Evolutionary conservation across 2,888 invertebrate genomes (phyloP).

Genomic region (Dryobotodes eremita): DNA sequence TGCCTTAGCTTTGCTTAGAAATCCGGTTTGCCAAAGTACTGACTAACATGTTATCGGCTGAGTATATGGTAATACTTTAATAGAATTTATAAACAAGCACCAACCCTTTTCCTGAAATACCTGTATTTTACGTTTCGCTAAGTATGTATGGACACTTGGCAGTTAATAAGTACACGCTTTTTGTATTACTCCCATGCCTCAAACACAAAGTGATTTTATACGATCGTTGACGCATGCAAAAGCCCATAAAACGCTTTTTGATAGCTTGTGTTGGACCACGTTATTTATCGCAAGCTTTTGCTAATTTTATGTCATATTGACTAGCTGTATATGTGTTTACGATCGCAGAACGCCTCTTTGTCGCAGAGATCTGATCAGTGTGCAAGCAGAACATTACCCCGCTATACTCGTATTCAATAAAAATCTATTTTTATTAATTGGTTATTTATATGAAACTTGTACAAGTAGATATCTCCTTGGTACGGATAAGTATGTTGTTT

Average conservation of each 20-base stretch:
- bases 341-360: not conserved
- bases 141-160: slow-evolving; percentile 18
- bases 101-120: not conserved
- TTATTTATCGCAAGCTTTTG: slow-evolving; percentile 15
- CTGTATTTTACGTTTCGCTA: not conserved
- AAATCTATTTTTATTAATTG: slow-evolving; percentile 3
- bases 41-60: not conserved
- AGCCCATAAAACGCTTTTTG: slow-evolving; percentile 19
- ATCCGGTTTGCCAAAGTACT: slow-evolving; percentile 2
- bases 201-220: slow-evolving; percentile 26
- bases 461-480: slow-evolving; percentile 67
- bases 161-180: not conserved
- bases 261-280: slow-evolving; percentile 7
- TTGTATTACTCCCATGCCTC: slow-evolving; percentile 2
- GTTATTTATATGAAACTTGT: slow-evolving; percentile 8
- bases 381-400: not conserved
- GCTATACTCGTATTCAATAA: slow-evolving; percentile 8
- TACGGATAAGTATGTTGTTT: slow-evolving; percentile 65
- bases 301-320: not conserved
- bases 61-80: not conserved
- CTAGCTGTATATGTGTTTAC: slow-evolving; percentile 1
- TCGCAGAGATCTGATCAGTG: not conserved
- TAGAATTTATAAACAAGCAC: not conserved
- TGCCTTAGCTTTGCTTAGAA: not conserved
- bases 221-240: slow-evolving; percentile 15